Base-by-base conservation (phyloP, 2,888 invertebrate species). In the Idaea aversata region DNA sequence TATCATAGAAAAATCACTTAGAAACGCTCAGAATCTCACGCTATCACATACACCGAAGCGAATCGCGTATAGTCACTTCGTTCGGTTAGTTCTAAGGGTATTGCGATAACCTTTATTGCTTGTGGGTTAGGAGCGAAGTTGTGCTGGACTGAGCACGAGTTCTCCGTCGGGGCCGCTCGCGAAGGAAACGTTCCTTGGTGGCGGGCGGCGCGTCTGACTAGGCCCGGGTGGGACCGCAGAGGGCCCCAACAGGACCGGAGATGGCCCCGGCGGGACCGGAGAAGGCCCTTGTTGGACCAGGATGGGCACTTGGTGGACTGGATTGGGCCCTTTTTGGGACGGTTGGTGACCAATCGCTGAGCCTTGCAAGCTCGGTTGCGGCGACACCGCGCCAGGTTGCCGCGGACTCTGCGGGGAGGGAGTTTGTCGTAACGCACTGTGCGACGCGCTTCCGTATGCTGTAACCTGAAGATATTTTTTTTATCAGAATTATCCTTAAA, bases 131-230 rank as follows among this genome's bases (percentile, higher is more conserved):
- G 93, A 93, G 87, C 94, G 94, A 78, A 95, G 88, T 81, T 95
- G 95, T 72, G 94, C 93, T 73, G 95, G 95, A 79, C 95, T 95
- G 77, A 95, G 93, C 70, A 95, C 94, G 71, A 95, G 94, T 72
- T 95, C 95, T 79, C 90, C 91, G 88, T 91, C 91, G 67, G 86
- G 86, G 60, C 82, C 87, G 72, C 88, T 88, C 85, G 94, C 88
- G 89, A 94, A 88, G 79, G 93, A 89, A 69, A 93, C 88, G 89
- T 93, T 89, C 76, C 94, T 82, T 35, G 91, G 88, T 67, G 91
- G 86, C 36, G 91, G 79, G 76, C 70, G 71, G 75, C 67, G 74
- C 70, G 67, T 73, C 78, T 70, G 66, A 76, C 67, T 67, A 69
- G 71, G 67, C 68, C 59, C 63, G 65, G 81, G 72, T 66, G 63